These are phyloP conservation scores for Pogonomyrmex barbatus DNA, from an alignment of 1,140 invertebrate species.

Conservation along the genomic window DNA sequence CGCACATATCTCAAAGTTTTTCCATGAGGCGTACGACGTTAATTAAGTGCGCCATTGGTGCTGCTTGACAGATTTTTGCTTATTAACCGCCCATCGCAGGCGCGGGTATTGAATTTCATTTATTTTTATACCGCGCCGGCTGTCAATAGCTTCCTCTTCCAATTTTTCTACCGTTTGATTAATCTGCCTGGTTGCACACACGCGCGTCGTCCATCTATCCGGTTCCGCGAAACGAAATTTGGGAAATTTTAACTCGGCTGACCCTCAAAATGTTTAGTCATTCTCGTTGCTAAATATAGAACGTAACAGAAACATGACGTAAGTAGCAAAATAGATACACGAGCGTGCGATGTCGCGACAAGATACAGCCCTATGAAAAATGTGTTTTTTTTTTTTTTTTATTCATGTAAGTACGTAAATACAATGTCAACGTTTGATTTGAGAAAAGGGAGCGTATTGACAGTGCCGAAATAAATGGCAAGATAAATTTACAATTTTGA, in stretches of 20 bases:
- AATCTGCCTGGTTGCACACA: conserved; percentile 72
- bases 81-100: conserved; percentile 74
- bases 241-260: conserved; percentile 66
- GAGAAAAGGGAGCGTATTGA: conserved; percentile 24
- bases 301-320: conserved; percentile 5
- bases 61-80: conserved; percentile 78
- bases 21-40: background rate
- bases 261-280: conserved; percentile 45
- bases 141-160: conserved; percentile 82
- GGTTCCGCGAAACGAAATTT: conserved; percentile 60
- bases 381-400: background rate
- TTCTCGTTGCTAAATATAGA: conserved; percentile 17
- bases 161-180: conserved; percentile 83
- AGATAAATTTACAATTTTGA: conserved; percentile 29
- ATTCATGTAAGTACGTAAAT: background rate
- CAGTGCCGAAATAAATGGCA: background rate
- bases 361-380: background rate
- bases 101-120: conserved; percentile 79
- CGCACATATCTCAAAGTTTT: background rate
- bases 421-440: conserved; percentile 18
- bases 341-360: background rate
- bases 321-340: conserved; percentile 46
- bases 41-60: conserved; percentile 65
- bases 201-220: conserved; percentile 65
- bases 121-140: conserved; percentile 78